Evolutionary conservation across 2,888 invertebrate genomes (phyloP).

Genomic region (Cyclophora punctaria): DNA sequence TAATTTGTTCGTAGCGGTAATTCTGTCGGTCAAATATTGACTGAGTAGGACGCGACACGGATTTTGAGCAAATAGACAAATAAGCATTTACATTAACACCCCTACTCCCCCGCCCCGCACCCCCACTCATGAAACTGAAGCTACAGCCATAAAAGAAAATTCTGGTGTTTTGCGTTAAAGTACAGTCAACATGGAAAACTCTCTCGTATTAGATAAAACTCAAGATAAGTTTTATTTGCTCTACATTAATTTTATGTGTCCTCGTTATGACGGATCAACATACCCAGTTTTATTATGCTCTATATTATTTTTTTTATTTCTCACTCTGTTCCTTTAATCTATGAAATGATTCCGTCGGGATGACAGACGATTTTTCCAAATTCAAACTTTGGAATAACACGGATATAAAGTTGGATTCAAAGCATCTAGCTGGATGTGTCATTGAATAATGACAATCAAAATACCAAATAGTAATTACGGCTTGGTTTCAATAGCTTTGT

Average conservation of each 20-base stretch:
- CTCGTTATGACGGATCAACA: too few relatives aligned
- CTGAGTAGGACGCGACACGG: conserved; percentile 68
- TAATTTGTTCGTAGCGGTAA: conserved; percentile 69
- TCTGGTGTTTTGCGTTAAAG: conserved; percentile 23
- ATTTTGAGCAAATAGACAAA: conserved; percentile 69
- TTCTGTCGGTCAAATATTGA: conserved; percentile 68
- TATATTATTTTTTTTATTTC: too few relatives aligned
- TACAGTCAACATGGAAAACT: conserved; percentile 26
- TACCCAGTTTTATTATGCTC: too few relatives aligned
- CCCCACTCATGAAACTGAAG: conserved; percentile 24
- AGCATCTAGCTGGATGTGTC: too few relatives aligned
- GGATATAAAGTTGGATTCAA: too few relatives aligned
- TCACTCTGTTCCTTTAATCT: too few relatives aligned
- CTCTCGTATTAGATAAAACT: conserved; percentile 15
- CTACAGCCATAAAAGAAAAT: conserved; percentile 23
- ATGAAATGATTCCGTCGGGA: too few relatives aligned
- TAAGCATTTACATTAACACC: conserved; percentile 67
- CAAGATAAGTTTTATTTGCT: conserved; percentile 14
- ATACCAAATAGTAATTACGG: too few relatives aligned
- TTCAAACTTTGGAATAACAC: too few relatives aligned
- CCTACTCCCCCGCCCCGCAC: conserved; percentile 22
- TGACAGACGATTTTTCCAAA: too few relatives aligned
- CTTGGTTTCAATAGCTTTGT: too few relatives aligned
- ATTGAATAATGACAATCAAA: too few relatives aligned
- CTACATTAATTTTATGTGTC: conserved; percentile 11